Conservation (phyloP, 2,888 invertebrate species). For the Teleiodes luculella region DNA sequence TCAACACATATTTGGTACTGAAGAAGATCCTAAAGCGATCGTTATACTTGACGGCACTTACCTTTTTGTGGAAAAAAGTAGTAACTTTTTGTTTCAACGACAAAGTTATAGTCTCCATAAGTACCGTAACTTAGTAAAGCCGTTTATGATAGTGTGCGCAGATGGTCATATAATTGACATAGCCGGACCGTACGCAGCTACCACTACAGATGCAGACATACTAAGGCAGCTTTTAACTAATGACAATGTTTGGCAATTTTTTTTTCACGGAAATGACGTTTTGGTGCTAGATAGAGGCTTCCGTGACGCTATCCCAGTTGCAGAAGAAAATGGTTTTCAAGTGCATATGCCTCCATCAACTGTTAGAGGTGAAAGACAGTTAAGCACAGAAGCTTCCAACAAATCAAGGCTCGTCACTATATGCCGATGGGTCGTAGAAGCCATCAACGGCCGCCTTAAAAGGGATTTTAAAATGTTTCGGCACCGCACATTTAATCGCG, state of each 20-base stretch:
- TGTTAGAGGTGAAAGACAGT: conserved; percentile 9
- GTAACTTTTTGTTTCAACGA: conserved; percentile 24
- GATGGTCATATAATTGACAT: conserved; percentile 23
- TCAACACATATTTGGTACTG: background rate
- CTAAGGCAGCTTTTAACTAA: conserved; percentile 15
- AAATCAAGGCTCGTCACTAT: too few relatives aligned
- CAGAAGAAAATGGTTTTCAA: conserved; percentile 13
- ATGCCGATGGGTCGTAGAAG: too few relatives aligned
- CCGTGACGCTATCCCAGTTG: conserved; percentile 11
- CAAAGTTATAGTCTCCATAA: conserved; percentile 22
- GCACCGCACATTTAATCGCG: background rate
- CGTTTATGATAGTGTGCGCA: conserved; percentile 18
- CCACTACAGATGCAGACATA: conserved; percentile 20
- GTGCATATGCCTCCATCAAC: conserved; percentile 11
- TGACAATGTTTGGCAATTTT: conserved; percentile 7
- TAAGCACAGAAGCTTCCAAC: conserved; percentile 1
- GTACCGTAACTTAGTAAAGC: conserved; percentile 19
- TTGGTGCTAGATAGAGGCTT: conserved; percentile 25
- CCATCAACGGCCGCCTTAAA: too few relatives aligned
- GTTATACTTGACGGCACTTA: conserved; percentile 23
- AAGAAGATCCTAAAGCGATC: background rate
- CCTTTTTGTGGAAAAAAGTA: conserved; percentile 22
- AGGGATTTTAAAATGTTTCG: too few relatives aligned
- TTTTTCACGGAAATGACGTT: conserved; percentile 18
- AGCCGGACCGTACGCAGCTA: conserved; percentile 20